phyloP scores from a whole-genome alignment of 2,888 invertebrate species.

The Mimachlamys varia region DNA sequence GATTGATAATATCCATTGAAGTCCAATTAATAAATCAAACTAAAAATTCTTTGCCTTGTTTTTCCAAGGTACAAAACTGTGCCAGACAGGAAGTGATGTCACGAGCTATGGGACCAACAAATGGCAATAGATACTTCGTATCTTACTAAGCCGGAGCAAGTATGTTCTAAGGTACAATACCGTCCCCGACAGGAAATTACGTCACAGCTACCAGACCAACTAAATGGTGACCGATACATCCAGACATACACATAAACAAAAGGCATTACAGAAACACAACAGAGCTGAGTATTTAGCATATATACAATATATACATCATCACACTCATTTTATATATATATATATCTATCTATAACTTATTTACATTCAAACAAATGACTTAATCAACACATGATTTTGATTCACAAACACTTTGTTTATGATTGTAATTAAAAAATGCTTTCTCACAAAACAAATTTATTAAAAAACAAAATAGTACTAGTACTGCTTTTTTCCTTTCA shows the following conservation, averaged over 20 bases:
- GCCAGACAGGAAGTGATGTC: background rate
- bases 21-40: too few species aligned
- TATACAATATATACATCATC: background rate
- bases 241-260: background rate
- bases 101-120: background rate
- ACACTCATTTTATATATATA: background rate
- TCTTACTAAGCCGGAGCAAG: too few species aligned
- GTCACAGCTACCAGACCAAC: background rate
- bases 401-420: conserved; percentile 23
- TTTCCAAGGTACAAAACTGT: too few species aligned
- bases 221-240: background rate
- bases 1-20: too few species aligned
- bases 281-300: conserved; percentile 3
- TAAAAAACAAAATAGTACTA: background rate
- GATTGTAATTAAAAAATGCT: background rate
- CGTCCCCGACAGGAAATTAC: too few species aligned
- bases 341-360: background rate
- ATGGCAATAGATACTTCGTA: background rate
- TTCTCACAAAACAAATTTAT: background rate
- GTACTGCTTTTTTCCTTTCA: background rate
- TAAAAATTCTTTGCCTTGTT: too few species aligned
- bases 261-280: background rate
- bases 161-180: too few species aligned
- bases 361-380: background rate
- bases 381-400: background rate